Evolutionary conservation across 2,888 invertebrate species (phyloP).

Genomic region (Incurvaria masculella): DNA sequence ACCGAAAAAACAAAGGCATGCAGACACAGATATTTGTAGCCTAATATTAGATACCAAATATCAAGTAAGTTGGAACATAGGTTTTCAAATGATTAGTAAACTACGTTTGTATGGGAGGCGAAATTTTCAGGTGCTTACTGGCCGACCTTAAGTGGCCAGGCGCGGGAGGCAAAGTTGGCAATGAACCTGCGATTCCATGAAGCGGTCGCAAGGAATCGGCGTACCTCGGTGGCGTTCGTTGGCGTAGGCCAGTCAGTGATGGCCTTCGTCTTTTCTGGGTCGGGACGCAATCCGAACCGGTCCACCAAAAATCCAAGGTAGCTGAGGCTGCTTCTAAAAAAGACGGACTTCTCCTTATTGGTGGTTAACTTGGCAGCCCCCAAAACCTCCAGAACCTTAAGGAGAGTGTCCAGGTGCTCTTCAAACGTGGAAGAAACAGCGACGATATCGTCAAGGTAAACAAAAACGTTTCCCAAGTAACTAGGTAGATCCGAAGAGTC

Average conservation of each 20-base stretch:
- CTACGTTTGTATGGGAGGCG: too few relatives aligned
- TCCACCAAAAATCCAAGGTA: conserved; percentile 14
- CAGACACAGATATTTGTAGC: too few relatives aligned
- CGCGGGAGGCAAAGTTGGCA: background rate
- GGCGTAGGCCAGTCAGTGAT: conserved; percentile 18
- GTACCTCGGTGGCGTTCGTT: conserved; percentile 1
- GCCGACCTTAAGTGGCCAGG: too few relatives aligned
- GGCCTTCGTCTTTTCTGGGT: conserved; percentile 16
- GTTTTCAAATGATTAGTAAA: too few relatives aligned
- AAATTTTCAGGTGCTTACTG: too few relatives aligned
- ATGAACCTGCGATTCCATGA: background rate
- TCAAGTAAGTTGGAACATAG: too few relatives aligned
- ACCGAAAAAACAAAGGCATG: too few relatives aligned
- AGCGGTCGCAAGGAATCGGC: background rate
- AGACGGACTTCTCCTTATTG: conserved; percentile 13
- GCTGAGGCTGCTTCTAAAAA: conserved; percentile 3
- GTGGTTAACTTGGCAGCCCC: conserved; percentile 15
- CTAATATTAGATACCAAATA: too few relatives aligned
- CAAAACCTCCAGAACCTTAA: background rate
- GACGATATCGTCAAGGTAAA: conserved; percentile 18
- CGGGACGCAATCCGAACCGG: conserved; percentile 15
- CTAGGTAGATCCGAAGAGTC: conserved; percentile 12
- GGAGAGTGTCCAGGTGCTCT: conserved; percentile 9
- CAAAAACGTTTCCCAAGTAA: conserved; percentile 16
- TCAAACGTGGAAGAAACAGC: conserved; percentile 11